phyloP scores from a whole-genome alignment of 2,888 invertebrate genomes.

The Halocaridina rubra region DNA sequence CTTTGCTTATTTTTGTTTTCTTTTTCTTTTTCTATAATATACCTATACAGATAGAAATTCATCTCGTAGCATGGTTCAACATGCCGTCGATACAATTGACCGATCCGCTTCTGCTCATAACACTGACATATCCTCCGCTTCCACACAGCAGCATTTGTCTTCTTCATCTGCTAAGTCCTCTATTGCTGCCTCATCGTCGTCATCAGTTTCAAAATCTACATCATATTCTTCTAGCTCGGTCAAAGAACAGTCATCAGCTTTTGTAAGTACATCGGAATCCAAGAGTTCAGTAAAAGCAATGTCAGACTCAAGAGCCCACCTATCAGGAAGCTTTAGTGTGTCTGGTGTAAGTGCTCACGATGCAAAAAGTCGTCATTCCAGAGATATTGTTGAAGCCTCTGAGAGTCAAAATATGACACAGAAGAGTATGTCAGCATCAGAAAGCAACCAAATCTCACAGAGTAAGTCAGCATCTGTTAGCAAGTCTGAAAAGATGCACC shows the following conservation, averaged over 20 bases:
- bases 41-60: not conserved
- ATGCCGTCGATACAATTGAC: not conserved
- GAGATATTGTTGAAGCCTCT: too few species aligned
- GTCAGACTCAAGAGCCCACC: slow-evolving; percentile 22
- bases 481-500: not conserved
- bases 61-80: not conserved
- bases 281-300: not conserved
- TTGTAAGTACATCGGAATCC: not conserved
- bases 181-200: not conserved
- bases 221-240: not conserved
- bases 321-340: slow-evolving; percentile 4
- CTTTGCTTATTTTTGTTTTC: not conserved
- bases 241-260: not conserved
- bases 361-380: not conserved
- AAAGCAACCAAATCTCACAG: not conserved
- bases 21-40: not conserved
- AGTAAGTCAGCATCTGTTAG: not conserved
- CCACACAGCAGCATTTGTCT: not conserved
- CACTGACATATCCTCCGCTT: too few species aligned
- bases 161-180: slow-evolving; percentile 11
- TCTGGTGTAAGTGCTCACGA: slow-evolving; percentile 13
- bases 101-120: too few species aligned
- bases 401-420: not conserved
- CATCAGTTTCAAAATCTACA: not conserved
- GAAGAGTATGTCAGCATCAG: not conserved